Evolutionary conservation across 2,797 vertebrate genomes (phyloP).

Genomic region (Protonibea diacanthus): DNA sequence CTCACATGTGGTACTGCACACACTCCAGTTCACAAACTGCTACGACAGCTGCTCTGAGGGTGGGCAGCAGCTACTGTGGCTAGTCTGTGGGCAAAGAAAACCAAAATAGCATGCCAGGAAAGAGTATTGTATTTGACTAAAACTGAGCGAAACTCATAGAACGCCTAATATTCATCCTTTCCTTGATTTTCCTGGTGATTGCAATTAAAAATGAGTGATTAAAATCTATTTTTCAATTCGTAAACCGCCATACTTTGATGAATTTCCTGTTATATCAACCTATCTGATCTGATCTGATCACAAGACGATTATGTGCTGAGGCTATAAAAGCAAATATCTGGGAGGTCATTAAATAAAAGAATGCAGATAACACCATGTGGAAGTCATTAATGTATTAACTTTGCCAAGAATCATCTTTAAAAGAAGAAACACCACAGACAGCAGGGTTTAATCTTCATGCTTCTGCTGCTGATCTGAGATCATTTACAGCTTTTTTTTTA

Average conservation of each 20-base stretch:
- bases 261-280: background rate
- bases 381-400: slow-evolving; percentile 31
- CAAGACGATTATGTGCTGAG: slow-evolving; percentile 11
- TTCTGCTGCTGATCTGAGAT: slow-evolving; percentile 14
- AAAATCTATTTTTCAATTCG: background rate
- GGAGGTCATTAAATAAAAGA: slow-evolving; percentile 8
- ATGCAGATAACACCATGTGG: slow-evolving; percentile 5
- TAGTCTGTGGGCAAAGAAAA: slow-evolving; percentile 50
- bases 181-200: background rate
- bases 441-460: slow-evolving; percentile 17
- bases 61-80: slow-evolving; percentile 48
- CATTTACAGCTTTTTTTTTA: slow-evolving; percentile 1
- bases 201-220: background rate
- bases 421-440: background rate
- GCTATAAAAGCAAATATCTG: slow-evolving; percentile 8
- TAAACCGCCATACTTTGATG: background rate
- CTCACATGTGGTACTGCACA: slow-evolving; percentile 59
- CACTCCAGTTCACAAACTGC: slow-evolving; percentile 60
- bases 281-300: slow-evolving; percentile 10
- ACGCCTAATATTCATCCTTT: background rate
- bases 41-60: slow-evolving; percentile 50
- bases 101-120: slow-evolving; percentile 45
- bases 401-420: background rate
- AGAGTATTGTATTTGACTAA: background rate
- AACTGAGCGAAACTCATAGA: slow-evolving; percentile 1